A percentile compares a stretch with the other conserved stretches of the same genome.
These are phyloP conservation scores for Sciurus carolinensis DNA, from an alignment of 2,797 vertebrate species.

Conservation along the genomic window DNA sequence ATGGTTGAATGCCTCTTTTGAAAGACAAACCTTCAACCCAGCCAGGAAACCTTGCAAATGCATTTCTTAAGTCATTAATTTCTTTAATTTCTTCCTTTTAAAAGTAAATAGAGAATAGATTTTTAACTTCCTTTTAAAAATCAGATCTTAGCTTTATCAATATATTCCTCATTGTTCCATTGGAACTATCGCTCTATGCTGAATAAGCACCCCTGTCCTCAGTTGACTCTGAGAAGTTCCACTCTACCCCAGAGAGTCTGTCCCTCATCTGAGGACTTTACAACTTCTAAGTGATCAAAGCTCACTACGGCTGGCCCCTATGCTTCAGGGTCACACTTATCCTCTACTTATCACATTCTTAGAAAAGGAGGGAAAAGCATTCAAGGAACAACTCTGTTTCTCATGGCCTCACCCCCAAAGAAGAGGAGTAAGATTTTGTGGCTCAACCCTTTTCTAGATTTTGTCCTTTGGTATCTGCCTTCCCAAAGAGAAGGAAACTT, in stretches of 20 bases:
- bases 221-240: background rate
- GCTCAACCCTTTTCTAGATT: background rate
- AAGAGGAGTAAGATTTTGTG: background rate
- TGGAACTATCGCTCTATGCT: background rate
- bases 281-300: background rate
- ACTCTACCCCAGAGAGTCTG: background rate
- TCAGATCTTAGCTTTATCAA: background rate
- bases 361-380: background rate
- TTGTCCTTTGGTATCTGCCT: background rate
- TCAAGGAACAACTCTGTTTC: background rate
- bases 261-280: background rate
- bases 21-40: background rate
- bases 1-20: background rate
- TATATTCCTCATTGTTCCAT: no score
- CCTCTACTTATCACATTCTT: background rate
- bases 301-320: background rate
- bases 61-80: background rate
- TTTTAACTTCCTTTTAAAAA: background rate
- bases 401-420: background rate
- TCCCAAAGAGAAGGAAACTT: background rate
- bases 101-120: background rate
- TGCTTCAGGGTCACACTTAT: no score
- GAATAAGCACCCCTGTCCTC: background rate
- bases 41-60: background rate
- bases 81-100: background rate